Percentiles rank a stretch among this genome's conserved stretches.
Conservation (phyloP, 2,797 vertebrate species). For the Discoglossus pictus region DNA sequence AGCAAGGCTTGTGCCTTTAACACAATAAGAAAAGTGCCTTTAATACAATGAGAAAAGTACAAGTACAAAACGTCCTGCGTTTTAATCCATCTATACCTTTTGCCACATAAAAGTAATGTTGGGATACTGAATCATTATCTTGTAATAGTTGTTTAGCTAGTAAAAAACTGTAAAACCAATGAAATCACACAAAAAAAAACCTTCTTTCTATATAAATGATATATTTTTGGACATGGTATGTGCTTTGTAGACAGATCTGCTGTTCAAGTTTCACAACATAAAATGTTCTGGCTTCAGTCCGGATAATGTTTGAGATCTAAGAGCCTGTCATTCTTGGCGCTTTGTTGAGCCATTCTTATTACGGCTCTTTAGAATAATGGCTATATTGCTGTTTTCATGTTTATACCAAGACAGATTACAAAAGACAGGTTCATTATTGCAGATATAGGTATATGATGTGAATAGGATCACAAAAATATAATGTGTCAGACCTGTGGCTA, state of each 20-base stretch:
- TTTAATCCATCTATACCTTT: no score
- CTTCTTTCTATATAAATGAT: constrained; percentile 17
- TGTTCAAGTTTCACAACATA: constrained; percentile 29
- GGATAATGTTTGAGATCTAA: constrained; percentile 13
- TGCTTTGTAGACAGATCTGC: constrained; percentile 5
- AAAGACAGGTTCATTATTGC: constrained; percentile 32
- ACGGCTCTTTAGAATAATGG: constrained; percentile 3
- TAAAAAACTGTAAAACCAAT: neutral
- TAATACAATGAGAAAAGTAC: no score
- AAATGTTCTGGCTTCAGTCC: constrained; percentile 16
- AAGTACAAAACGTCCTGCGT: no score
- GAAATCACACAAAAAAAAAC: constrained; percentile 11
- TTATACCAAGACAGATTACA: constrained; percentile 23
- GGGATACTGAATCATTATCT: neutral
- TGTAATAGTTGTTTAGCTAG: neutral
- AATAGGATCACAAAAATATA: constrained; percentile 36
- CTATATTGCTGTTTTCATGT: constrained; percentile 19
- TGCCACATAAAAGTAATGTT: no score
- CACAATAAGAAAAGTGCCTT: no score
- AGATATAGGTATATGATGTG: constrained; percentile 31
- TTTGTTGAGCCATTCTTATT: neutral
- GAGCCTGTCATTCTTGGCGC: constrained; percentile 11
- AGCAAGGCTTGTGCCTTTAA: no score
- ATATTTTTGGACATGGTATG: constrained; percentile 22
- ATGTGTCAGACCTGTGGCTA: constrained; percentile 35